Percentiles rank a stretch among this genome's conserved stretches.
Conservation (phyloP, 1,140 invertebrate species). For the Listronotus oregonensis region DNA sequence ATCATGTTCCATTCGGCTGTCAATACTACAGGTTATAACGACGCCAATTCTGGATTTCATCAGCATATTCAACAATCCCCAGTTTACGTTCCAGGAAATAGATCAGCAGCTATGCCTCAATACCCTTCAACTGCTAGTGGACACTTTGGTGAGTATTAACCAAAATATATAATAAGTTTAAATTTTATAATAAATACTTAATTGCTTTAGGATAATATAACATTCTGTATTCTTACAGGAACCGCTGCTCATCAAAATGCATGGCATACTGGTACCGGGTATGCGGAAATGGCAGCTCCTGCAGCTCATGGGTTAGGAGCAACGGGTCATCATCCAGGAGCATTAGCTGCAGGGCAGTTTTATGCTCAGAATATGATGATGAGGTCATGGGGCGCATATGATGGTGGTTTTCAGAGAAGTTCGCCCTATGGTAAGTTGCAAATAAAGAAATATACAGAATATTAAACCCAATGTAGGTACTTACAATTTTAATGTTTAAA, state of each 20-base stretch:
- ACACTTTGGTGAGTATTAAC: conserved; percentile 42
- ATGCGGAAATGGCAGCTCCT: conserved; percentile 52
- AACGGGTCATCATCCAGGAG: conserved; percentile 45
- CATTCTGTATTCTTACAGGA: conserved; percentile 32
- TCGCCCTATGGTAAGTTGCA: conserved; percentile 69
- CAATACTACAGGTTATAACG: conserved; percentile 52
- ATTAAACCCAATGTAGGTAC: too few species aligned
- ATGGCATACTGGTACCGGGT: conserved; percentile 52
- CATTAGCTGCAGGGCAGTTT: conserved; percentile 61
- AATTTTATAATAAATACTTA: too few species aligned
- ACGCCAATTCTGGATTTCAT: conserved; percentile 54
- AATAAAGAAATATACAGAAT: too few species aligned
- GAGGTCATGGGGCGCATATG: conserved; percentile 79
- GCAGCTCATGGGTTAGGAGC: conserved; percentile 47
- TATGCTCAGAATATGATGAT: conserved; percentile 77
- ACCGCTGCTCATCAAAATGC: conserved; percentile 47
- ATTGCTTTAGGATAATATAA: too few species aligned
- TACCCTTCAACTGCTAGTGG: conserved; percentile 54
- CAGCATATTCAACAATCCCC: conserved; percentile 57
- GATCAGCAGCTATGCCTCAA: conserved; percentile 52
- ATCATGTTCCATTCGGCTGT: conserved; percentile 55
- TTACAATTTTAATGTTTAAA: too few species aligned
- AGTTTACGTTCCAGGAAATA: conserved; percentile 61
- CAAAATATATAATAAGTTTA: too few species aligned
- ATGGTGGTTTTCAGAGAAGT: conserved; percentile 73